These are phyloP conservation scores for Sclerurus mexicanus DNA, from an alignment of 2,113 vertebrate genomes.

Conservation along the genomic window DNA sequence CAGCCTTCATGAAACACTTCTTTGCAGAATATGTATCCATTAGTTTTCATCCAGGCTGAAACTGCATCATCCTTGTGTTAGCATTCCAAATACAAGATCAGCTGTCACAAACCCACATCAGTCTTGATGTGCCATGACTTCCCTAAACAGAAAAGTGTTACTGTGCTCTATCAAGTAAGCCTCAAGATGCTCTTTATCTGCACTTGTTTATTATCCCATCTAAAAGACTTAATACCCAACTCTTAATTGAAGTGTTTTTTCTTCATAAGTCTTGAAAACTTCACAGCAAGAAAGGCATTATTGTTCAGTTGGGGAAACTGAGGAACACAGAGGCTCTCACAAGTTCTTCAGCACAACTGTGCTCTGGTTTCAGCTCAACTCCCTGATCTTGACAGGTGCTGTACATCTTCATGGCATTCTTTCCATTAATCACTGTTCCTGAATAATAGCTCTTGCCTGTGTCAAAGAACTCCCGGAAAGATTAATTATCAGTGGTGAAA, in stretches of 20 bases:
- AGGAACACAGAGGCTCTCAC: not conserved
- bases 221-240: not conserved
- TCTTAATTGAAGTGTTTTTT: not conserved
- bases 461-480: not conserved
- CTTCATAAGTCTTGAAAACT: not conserved
- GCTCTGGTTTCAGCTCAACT: not conserved
- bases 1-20: not conserved
- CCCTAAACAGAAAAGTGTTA: not conserved
- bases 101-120: not conserved
- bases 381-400: not conserved
- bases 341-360: not conserved
- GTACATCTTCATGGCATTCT: not conserved
- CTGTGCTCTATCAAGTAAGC: not conserved
- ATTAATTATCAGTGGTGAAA: not conserved
- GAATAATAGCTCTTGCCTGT: not conserved
- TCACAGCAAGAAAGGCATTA: not conserved
- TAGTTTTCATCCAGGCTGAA: not conserved
- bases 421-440: not conserved
- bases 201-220: not conserved
- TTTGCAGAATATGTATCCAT: not conserved
- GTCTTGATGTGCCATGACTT: not conserved
- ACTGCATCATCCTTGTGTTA: not conserved
- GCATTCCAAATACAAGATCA: not conserved
- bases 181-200: not conserved
- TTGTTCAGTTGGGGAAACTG: not conserved